These are phyloP conservation scores for Xanthia togata DNA, from an alignment of 2,888 invertebrate species.

Conservation along the genomic window DNA sequence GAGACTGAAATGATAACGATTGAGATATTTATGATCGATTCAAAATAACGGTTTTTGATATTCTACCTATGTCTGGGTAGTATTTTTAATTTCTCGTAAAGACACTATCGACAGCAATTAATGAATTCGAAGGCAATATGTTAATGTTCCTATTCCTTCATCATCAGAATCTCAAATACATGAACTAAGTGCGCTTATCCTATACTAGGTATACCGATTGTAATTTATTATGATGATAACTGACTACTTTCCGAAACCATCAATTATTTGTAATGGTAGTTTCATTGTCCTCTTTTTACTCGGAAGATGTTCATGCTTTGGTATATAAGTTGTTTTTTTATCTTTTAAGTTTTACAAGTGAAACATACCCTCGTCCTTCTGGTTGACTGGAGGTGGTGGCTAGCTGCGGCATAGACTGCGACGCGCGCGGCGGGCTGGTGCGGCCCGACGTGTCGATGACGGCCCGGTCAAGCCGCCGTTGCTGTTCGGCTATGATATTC, in stretches of 20 bases:
- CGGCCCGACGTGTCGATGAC: slow-evolving; percentile 79
- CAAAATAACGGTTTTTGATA: slow-evolving; percentile 1
- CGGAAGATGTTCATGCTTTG: neutral
- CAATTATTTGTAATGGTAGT: neutral
- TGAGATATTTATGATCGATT: slow-evolving; percentile 29
- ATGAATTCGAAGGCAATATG: neutral
- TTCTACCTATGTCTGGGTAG: neutral
- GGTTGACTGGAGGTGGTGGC: slow-evolving; percentile 69
- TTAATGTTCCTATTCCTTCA: neutral
- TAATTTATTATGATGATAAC: neutral
- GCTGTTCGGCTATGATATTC: slow-evolving; percentile 80
- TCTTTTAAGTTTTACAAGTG: neutral
- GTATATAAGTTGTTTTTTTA: neutral
- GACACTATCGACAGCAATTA: neutral
- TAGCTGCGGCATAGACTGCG: slow-evolving; percentile 82
- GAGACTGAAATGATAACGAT: slow-evolving; percentile 66
- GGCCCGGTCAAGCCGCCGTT: slow-evolving; percentile 76
- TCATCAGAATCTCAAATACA: neutral
- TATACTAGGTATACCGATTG: neutral
- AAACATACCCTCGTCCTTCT: slow-evolving; percentile 70
- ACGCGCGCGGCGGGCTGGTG: slow-evolving; percentile 73
- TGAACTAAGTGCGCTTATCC: neutral
- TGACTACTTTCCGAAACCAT: neutral
- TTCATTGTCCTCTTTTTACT: neutral
- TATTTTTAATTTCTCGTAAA: neutral